These are phyloP conservation scores for Steatocranus sp. DNA, from an alignment of 2,797 vertebrate species.

Conservation along the genomic window DNA sequence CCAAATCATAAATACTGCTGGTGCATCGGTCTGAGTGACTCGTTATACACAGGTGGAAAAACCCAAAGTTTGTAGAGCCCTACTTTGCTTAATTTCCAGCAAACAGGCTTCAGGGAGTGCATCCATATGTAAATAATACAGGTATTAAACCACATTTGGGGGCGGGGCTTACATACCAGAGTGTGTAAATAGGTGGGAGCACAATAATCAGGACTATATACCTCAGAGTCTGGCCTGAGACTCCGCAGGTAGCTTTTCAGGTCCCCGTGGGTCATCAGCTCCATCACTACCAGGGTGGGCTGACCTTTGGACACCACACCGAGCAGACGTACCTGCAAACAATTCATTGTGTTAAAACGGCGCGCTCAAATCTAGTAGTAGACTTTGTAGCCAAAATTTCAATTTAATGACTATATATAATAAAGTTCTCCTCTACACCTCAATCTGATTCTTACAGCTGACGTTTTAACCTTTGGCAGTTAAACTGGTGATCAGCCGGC, in stretches of 20 bases:
- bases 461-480: not conserved
- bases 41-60: not conserved
- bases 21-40: not conserved
- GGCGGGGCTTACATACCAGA: not conserved
- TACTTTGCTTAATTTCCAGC: not conserved
- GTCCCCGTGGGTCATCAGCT: slow-evolving; percentile 95
- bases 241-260: slow-evolving; percentile 92
- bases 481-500: not conserved
- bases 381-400: not conserved
- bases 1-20: not conserved
- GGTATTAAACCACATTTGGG: not conserved
- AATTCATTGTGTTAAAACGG: not conserved
- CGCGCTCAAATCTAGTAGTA: not conserved
- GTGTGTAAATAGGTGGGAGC: not conserved
- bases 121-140: not conserved
- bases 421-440: not conserved
- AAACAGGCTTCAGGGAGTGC: not conserved
- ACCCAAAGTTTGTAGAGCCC: not conserved
- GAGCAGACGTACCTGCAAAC: slow-evolving; percentile 86
- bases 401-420: not conserved
- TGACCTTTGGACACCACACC: slow-evolving; percentile 98
- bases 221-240: slow-evolving; percentile 93
- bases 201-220: slow-evolving; percentile 17
- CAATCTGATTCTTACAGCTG: not conserved
- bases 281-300: slow-evolving; percentile 95